phyloP scores from a whole-genome alignment of 2,113 vertebrate species.

The Scomber colias region DNA sequence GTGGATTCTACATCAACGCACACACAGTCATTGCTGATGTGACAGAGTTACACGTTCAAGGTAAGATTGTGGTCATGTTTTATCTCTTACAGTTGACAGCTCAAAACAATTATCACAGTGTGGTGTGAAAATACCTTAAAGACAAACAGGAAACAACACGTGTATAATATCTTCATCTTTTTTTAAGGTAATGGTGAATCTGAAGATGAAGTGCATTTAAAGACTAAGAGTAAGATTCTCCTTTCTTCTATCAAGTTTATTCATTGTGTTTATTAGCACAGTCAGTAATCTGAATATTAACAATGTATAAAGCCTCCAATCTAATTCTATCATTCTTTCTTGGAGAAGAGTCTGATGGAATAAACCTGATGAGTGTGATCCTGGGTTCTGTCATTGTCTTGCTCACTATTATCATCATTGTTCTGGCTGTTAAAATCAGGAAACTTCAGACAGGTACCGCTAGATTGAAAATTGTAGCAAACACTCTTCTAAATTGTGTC shows the following conservation, averaged over 20 bases:
- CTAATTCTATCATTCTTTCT: too few relatives aligned
- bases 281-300: too few relatives aligned
- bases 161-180: too few relatives aligned
- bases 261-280: not conserved
- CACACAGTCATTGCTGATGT: not conserved
- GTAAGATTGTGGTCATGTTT: conserved; percentile 1
- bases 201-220: too few relatives aligned
- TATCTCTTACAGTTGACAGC: not conserved
- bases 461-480: not conserved
- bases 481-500: too few relatives aligned
- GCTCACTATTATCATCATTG: fast-evolving
- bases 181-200: too few relatives aligned
- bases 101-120: too few relatives aligned
- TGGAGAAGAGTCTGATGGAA: too few relatives aligned
- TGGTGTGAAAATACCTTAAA: too few relatives aligned
- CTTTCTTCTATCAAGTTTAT: too few relatives aligned
- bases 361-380: not conserved
- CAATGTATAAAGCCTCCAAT: too few relatives aligned
- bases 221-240: not conserved
- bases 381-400: conserved; percentile 5
- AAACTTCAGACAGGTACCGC: conserved; percentile 22
- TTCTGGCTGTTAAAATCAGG: conserved; percentile 36
- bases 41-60: conserved; percentile 11
- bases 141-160: too few relatives aligned
- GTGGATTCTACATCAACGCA: not conserved